Conservation (phyloP, 2,113 vertebrate species). For the Scomber colias region DNA sequence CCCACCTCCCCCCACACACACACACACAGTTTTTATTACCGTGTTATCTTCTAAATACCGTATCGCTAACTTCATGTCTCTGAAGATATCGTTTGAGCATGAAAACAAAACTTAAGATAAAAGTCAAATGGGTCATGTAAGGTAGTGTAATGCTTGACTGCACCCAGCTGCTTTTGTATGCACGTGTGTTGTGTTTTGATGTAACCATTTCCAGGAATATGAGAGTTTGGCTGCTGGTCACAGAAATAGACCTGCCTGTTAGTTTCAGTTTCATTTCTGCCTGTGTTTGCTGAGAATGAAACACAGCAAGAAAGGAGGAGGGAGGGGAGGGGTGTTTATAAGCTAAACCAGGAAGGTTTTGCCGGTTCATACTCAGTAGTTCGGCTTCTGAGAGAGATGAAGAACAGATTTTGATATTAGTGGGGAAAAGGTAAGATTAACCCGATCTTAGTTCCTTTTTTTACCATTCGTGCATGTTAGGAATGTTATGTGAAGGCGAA, state of each 20-base stretch:
- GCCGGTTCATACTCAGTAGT: not conserved
- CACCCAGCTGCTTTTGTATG: not conserved
- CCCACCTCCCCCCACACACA: too few relatives aligned
- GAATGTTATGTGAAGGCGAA: not conserved
- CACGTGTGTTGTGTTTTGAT: too few relatives aligned
- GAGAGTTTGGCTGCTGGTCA: slow-evolving; percentile 23
- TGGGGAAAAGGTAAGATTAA: slow-evolving; percentile 44
- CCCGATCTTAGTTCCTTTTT: not conserved
- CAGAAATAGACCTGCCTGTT: not conserved
- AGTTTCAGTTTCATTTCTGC: slow-evolving; percentile 78
- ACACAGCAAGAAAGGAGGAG: not conserved
- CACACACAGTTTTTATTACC: not conserved
- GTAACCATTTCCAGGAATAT: slow-evolving; percentile 49
- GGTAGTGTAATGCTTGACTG: not conserved
- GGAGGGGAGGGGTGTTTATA: slow-evolving; percentile 8
- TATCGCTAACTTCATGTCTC: not conserved
- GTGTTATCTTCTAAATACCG: not conserved
- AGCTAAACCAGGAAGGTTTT: not conserved
- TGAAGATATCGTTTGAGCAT: not conserved
- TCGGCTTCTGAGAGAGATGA: not conserved
- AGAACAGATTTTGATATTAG: not conserved
- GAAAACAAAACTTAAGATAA: not conserved
- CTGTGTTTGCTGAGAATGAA: slow-evolving; percentile 8
- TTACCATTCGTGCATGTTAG: not conserved
- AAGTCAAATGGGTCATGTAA: not conserved